Evolutionary conservation across 2,113 vertebrate genomes (phyloP).

Genomic region (Arothron firmamentum): DNA sequence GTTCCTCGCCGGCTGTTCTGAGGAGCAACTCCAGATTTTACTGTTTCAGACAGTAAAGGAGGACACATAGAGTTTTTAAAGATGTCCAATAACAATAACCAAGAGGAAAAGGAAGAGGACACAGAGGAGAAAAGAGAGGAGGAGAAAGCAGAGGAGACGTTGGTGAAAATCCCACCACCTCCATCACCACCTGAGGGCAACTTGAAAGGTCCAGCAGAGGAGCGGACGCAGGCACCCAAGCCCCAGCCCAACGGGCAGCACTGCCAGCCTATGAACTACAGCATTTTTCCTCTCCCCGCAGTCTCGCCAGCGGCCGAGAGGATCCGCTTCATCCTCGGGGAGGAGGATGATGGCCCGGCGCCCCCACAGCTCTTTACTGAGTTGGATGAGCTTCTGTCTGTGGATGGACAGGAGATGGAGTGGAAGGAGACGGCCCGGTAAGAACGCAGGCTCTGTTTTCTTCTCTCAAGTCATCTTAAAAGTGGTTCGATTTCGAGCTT

Average conservation of each 20-base stretch:
- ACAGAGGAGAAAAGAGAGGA: conserved; percentile 33
- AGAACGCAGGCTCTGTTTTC: conserved; percentile 26
- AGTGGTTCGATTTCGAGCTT: neutral
- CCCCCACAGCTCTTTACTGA: conserved; percentile 98
- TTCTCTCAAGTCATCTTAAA: neutral
- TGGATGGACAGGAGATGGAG: conserved; percentile 97
- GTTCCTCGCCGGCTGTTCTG: conserved; percentile 30
- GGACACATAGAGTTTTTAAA: conserved; percentile 26
- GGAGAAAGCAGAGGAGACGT: conserved; percentile 41
- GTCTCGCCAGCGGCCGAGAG: conserved; percentile 94
- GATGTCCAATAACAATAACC: conserved; percentile 71
- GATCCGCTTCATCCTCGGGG: conserved; percentile 94
- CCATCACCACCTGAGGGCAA: conserved; percentile 66
- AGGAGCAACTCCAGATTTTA: conserved; percentile 22
- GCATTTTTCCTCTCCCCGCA: conserved; percentile 88
- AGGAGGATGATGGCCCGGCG: conserved; percentile 91
- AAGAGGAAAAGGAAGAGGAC: conserved; percentile 53
- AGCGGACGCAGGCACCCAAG: conserved; percentile 56
- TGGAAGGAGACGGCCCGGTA: conserved; percentile 99
- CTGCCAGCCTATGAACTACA: conserved; percentile 79
- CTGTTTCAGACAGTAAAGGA: conserved; percentile 28
- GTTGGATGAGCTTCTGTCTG: conserved; percentile 90
- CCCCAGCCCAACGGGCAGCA: conserved; percentile 55
- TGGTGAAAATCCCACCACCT: conserved; percentile 61
- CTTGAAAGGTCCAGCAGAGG: conserved; percentile 67